Evolutionary conservation across 2,113 vertebrate species (phyloP), one percentile per base, ranked within the genome.

Genomic region (Megaptera novaeangliae): DNA sequence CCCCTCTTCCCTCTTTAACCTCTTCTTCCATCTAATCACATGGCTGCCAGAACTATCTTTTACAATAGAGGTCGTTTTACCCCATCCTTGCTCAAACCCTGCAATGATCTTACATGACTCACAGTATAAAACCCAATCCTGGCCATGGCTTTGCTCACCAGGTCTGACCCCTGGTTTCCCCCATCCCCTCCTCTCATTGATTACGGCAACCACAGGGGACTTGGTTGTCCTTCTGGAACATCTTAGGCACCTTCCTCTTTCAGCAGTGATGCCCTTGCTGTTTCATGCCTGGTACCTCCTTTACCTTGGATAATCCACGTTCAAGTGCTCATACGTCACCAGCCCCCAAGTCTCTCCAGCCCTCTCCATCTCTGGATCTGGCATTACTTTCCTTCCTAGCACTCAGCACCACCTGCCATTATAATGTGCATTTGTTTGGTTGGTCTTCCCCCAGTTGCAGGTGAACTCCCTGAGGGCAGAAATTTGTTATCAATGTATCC

Each of bases 251-350:
- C 71, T n/a, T 52, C 17, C 31, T 72, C 64, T 71, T 31, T 49
- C 52, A 52, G n/a, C 64, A 39, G 80, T 5, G 12, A 36, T 46
- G 34, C 3, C 34, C 31, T 23, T 18, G 74, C 39, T 46, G 46
- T 49, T 59, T 23, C 6, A 8, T 31, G n/a, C 39, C 63, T 88
- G 83, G 49, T 27, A 8, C 34, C 46, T 57, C 21, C 64, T 63
- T 49, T 10, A 44, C 14, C 61, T 39, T 17, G 0, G 68, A n/a
- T 46, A 7, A 15, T 3, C 36, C 6, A 5, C 9, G 17, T 41
- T 11, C 11, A 1, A 15, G 6, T 8, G 31, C 78, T 46, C 6
- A 0, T 0, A 0, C 3, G 1, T 39, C 87, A 31, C 61, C 39
- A 25, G 39, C 25, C 31, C 8, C 6, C 41, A 14, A 55, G 5